These are phyloP conservation scores for Perca schrenkii DNA, from an alignment of 2,113 vertebrate species.

Conservation along the genomic window DNA sequence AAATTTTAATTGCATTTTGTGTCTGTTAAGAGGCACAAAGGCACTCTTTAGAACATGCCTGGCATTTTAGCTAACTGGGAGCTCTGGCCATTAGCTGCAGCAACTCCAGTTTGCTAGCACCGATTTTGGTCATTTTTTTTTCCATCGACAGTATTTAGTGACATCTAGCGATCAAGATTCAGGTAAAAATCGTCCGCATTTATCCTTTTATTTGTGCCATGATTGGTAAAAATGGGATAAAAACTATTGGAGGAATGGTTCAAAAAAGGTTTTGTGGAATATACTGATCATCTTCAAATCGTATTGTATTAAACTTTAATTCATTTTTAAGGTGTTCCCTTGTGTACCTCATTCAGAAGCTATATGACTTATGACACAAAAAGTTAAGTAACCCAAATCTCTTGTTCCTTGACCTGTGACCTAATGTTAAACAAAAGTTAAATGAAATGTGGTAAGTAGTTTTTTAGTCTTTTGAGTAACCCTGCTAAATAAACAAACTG, in stretches of 20 bases:
- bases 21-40: too few relatives aligned
- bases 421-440: not conserved
- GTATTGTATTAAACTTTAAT: not conserved
- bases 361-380: not conserved
- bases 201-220: not conserved
- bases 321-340: not conserved
- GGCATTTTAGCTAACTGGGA: too few relatives aligned
- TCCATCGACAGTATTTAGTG: too few relatives aligned
- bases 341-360: not conserved
- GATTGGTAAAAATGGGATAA: not conserved
- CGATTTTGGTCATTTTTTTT: too few relatives aligned
- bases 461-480: not conserved
- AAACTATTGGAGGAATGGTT: not conserved
- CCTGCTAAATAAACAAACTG: not conserved
- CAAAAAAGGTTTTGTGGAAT: not conserved
- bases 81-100: too few relatives aligned
- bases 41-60: too few relatives aligned
- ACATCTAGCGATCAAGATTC: too few relatives aligned
- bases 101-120: too few relatives aligned
- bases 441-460: not conserved
- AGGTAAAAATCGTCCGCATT: too few relatives aligned
- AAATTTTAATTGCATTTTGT: too few relatives aligned
- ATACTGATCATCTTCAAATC: not conserved
- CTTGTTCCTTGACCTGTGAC: not conserved
- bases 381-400: not conserved